Percentiles rank a stretch among this genome's conserved stretches.
Conservation (phyloP, 2,797 vertebrate genomes). For the Stomatorhinus walkeri region DNA sequence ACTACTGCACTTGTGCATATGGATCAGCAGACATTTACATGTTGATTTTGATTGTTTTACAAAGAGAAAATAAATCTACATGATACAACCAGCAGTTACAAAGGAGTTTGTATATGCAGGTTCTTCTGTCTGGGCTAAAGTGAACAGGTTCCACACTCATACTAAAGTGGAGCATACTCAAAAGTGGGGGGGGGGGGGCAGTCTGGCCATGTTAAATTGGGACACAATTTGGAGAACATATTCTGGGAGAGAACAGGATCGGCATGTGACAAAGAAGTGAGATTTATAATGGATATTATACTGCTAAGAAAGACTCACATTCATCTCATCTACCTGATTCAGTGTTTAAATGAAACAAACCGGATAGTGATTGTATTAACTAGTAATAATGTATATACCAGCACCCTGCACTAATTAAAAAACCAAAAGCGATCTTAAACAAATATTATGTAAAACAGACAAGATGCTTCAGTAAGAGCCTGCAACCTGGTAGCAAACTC, state of each 20-base stretch:
- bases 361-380: not conserved
- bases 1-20: not conserved
- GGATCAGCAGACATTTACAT: not conserved
- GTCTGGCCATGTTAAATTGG: not conserved
- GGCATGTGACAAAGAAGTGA: not conserved
- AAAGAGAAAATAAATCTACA: not conserved
- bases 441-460: not conserved
- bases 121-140: conserved; percentile 76
- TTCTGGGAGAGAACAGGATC: not conserved
- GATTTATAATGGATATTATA: not conserved
- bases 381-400: not conserved
- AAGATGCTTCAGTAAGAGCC: not conserved
- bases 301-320: not conserved
- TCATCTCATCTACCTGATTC: not conserved
- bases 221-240: not conserved
- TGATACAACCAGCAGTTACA: conserved; percentile 95
- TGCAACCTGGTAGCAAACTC: conserved; percentile 82
- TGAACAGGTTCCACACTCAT: not conserved
- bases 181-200: not conserved
- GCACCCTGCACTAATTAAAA: not conserved
- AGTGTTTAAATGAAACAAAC: not conserved
- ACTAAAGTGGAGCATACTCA: not conserved
- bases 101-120: conserved; percentile 78
- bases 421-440: not conserved
- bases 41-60: not conserved